Percentiles rank a stretch among this genome's conserved stretches.
Conservation (phyloP, 2,113 vertebrate genomes). For the Takifugu bimaculatus region DNA sequence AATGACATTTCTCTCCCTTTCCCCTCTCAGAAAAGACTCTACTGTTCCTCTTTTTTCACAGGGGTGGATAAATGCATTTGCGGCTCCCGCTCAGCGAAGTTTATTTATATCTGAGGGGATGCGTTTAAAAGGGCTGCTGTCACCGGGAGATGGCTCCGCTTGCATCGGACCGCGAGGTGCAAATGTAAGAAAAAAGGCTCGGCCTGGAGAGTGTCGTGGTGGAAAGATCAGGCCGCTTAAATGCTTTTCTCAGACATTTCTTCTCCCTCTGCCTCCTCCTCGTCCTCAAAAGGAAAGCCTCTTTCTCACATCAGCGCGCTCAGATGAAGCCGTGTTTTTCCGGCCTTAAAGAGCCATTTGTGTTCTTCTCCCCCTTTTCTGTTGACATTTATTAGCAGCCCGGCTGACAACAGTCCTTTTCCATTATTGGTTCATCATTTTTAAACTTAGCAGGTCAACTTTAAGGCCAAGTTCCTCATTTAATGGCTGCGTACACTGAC, state of each 20-base stretch:
- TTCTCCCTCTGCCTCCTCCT: constrained; percentile 22
- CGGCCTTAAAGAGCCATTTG: no score
- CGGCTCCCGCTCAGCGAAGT: constrained; percentile 57
- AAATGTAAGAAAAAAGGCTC: constrained; percentile 75
- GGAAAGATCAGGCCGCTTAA: constrained; percentile 65
- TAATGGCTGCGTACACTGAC: no score
- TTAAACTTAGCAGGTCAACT: no score
- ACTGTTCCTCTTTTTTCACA: constrained; percentile 28
- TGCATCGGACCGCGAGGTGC: constrained; percentile 70
- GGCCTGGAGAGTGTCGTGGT: constrained; percentile 63
- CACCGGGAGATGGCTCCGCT: constrained; percentile 56
- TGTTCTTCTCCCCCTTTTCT: no score
- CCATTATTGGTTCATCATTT: no score
- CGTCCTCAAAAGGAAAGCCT: neutral
- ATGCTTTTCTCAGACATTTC: constrained; percentile 64
- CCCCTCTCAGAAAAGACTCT: constrained; percentile 32
- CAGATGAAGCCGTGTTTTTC: no score
- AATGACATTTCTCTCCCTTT: constrained; percentile 55
- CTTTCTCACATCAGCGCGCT: neutral
- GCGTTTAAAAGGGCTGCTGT: constrained; percentile 67
- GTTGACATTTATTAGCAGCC: no score
- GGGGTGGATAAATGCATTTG: constrained; percentile 66
- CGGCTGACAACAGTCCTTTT: no score
- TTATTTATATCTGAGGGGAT: constrained; percentile 72
- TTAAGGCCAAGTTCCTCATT: no score